These are phyloP conservation scores for Vespertilio murinus DNA, from an alignment of 2,797 vertebrate species.

Conservation along the genomic window DNA sequence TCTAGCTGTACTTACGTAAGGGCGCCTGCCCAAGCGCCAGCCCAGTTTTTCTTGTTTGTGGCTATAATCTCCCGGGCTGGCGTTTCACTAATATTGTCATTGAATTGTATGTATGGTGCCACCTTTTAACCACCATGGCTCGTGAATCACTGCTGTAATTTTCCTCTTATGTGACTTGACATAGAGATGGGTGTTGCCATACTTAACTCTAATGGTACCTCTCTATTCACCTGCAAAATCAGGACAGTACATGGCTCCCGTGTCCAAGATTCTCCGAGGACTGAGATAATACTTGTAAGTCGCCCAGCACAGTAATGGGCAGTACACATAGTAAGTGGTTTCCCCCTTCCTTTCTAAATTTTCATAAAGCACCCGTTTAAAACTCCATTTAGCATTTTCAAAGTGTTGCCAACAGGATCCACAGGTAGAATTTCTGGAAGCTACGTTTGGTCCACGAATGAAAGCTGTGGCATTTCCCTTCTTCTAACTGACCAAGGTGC, in stretches of 20 bases:
- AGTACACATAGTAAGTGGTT: background rate
- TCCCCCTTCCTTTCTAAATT: background rate
- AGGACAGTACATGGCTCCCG: background rate
- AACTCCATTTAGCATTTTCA: background rate
- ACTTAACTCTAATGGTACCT: background rate
- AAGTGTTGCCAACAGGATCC: background rate
- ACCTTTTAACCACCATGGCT: background rate
- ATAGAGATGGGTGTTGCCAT: background rate
- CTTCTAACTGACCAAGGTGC: background rate
- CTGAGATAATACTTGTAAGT: background rate
- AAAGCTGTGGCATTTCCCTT: background rate
- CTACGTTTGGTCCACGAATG: background rate
- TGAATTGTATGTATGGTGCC: background rate
- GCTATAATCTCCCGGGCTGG: background rate
- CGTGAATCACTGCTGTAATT: background rate
- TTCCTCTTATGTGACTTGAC: background rate
- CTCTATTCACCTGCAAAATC: slow-evolving; percentile 16
- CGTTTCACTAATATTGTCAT: background rate
- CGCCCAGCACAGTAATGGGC: background rate
- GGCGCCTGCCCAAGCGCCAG: background rate
- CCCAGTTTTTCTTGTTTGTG: slow-evolving; percentile 47
- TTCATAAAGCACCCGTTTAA: background rate
- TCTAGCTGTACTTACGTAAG: background rate
- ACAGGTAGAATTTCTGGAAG: slow-evolving; percentile 32
- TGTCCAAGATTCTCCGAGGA: background rate